Evolutionary conservation across 1,140 invertebrate species (phyloP).

Genomic region (Calephelis nemesis): DNA sequence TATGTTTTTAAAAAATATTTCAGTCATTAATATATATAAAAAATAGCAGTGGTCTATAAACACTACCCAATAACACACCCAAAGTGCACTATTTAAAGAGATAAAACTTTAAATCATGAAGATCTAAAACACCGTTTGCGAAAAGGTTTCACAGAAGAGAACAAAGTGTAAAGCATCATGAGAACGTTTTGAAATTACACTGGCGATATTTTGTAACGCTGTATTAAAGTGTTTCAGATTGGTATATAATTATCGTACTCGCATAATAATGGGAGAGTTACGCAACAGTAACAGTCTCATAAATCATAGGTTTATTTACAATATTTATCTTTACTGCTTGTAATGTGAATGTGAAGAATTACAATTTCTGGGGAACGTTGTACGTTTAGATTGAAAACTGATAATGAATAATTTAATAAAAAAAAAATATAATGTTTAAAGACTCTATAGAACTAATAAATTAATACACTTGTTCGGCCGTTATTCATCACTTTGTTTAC

Average conservation of each 20-base stretch:
- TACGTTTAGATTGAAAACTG: no score
- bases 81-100: background rate
- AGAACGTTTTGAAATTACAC: constrained; percentile 16
- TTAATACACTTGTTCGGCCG: no score
- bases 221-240: constrained; percentile 13
- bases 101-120: background rate
- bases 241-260: constrained; percentile 9
- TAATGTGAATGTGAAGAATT: no score
- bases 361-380: no score
- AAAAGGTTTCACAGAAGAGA: constrained; percentile 7
- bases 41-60: no score
- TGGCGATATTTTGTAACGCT: constrained; percentile 5
- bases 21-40: no score
- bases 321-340: background rate
- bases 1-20: no score
- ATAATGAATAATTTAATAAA: no score
- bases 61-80: no score
- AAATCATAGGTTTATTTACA: background rate
- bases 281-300: background rate
- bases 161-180: constrained; percentile 4
- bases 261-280: background rate
- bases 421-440: no score
- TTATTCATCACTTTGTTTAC: no score
- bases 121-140: constrained; percentile 5
- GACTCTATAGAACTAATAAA: no score